These are phyloP conservation scores for Anolis carolinensis DNA, from an alignment of 2,113 vertebrate species.

Conservation along the genomic window DNA sequence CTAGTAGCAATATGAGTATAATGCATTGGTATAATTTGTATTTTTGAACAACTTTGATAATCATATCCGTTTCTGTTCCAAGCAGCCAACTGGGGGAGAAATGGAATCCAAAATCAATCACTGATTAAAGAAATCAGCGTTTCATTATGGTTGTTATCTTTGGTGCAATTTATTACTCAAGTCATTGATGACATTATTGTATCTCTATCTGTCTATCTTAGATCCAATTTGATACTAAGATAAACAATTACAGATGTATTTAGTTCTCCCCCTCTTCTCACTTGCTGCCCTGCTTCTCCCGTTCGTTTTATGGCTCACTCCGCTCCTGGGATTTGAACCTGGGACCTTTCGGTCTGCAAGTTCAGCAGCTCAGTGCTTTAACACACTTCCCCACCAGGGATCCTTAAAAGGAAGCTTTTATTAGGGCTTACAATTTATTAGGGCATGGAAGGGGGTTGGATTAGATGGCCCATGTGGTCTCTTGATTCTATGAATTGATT, in stretches of 20 bases:
- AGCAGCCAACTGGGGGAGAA: constrained; percentile 4
- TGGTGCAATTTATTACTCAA: neutral
- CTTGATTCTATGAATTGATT: no score
- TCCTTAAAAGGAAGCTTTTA: no score
- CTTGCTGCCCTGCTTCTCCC: no score
- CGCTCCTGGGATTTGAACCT: no score
- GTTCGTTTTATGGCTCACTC: neutral
- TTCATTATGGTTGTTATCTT: constrained; percentile 10
- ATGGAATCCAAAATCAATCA: constrained; percentile 31
- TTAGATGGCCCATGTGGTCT: no score
- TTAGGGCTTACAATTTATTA: no score
- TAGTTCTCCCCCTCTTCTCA: neutral
- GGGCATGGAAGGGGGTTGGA: no score
- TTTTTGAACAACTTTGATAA: constrained; percentile 10
- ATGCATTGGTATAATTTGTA: constrained; percentile 2
- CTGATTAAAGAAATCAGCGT: neutral
- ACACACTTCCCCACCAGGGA: no score
- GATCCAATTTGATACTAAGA: neutral
- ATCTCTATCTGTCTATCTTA: neutral
- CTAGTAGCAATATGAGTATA: neutral
- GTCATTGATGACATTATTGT: neutral
- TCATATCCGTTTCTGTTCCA: constrained; percentile 11
- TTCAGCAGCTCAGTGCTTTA: no score
- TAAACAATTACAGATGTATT: neutral
- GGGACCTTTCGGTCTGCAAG: no score